Evolutionary conservation across 2,888 invertebrate species (phyloP).

Genomic region (Mythimna albipuncta): DNA sequence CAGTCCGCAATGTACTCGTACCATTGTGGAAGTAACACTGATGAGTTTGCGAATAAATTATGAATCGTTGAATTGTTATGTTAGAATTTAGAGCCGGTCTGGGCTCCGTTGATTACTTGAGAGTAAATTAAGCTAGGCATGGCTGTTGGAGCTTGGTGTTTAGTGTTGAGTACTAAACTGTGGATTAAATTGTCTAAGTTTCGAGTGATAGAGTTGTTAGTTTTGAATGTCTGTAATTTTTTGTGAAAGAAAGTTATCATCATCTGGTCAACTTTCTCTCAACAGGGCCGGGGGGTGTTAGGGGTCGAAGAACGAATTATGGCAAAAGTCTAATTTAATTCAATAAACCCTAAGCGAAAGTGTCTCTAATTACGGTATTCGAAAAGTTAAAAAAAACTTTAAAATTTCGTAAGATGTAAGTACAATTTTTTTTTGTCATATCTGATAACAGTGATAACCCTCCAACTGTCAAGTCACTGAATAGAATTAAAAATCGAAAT

Average conservation of each 20-base stretch:
- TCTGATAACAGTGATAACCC: too few relatives aligned
- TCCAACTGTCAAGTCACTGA: too few relatives aligned
- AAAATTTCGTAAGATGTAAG: too few relatives aligned
- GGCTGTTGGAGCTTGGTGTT: slow-evolving; percentile 35
- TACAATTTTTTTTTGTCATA: too few relatives aligned
- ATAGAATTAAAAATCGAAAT: too few relatives aligned
- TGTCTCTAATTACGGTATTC: too few relatives aligned
- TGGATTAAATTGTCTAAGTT: slow-evolving; percentile 35
- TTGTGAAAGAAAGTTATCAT: background rate
- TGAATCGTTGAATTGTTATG: slow-evolving; percentile 67
- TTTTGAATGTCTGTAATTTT: background rate
- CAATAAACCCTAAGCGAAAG: too few relatives aligned
- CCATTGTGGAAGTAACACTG: slow-evolving; percentile 74
- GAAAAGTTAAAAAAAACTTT: too few relatives aligned
- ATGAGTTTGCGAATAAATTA: slow-evolving; percentile 81
- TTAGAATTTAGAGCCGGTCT: slow-evolving; percentile 52
- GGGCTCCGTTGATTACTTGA: slow-evolving; percentile 45
- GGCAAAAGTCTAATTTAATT: too few relatives aligned
- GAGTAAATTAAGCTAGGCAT: slow-evolving; percentile 49
- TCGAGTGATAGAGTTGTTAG: slow-evolving; percentile 11
- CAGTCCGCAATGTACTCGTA: slow-evolving; percentile 68
- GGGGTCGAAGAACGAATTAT: too few relatives aligned
- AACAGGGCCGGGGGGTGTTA: too few relatives aligned
- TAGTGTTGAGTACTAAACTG: slow-evolving; percentile 30
- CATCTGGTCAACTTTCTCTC: background rate